Base-by-base conservation (phyloP, 2,113 vertebrate genomes). In the Spheniscus mendiculus region DNA sequence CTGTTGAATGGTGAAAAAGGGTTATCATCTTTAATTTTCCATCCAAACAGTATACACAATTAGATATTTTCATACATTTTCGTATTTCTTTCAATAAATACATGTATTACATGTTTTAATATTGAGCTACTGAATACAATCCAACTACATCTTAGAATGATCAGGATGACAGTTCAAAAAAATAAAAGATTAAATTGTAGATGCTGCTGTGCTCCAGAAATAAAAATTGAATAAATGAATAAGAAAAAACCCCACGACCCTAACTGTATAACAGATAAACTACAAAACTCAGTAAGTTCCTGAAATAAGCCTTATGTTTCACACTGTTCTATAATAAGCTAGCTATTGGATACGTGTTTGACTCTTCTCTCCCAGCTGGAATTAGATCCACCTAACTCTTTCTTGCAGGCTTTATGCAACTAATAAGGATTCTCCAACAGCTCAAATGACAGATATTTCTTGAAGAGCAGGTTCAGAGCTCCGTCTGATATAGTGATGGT, bases 11-110 rank as follows among this genome's bases (percentile, higher is more conserved):
- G 94, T 97, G 79, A 97, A 97, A 97, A 89, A 76, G 70, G 73
- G 90, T 97, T 97, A 97, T 96, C 93, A 95, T 96, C 94, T 94
- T 98, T 93, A 95, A 96, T 98, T 97, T 95, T 93, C 52, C 38
- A 96, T 90, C 72, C 81, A 93, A 96, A 96, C 50, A 90, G 69
- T 94, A 87, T 22, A 96, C 44, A 96, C 67, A 96, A 95, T 95
- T 82, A 96, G 91, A 82, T 94, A 96, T 89, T 95, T 97, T 86
- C 90, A 95, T 92, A 77, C n/a, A 58, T 93, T 95, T 97, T 96
- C 34, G 22, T 95, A 80, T 88, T 86, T 65, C 73, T 92, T 97
- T 96, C 89, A 95, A 47, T 69, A 92, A 81, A 92, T 55, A 70
- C 22, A 90, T 13, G 45, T 40, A 91, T 76, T 85, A 62, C 40